Conservation (phyloP, 2,797 vertebrate genomes). For the Leptodactylus fallax region DNA sequence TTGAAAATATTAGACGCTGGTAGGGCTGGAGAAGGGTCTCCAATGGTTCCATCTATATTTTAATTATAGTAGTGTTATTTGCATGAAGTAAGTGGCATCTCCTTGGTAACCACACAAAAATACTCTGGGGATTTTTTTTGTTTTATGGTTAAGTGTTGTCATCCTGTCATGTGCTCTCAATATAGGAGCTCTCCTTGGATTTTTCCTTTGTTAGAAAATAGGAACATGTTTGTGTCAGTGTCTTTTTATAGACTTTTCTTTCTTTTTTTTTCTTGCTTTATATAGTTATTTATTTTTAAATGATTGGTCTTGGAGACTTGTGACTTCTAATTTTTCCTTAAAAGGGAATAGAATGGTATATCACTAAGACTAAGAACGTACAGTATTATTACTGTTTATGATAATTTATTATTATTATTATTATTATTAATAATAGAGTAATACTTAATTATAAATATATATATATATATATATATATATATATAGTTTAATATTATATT, state of each 20-base stretch:
- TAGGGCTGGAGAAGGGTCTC: conserved; percentile 6
- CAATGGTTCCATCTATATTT: conserved; percentile 33
- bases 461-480: no score
- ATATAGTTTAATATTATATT: no score
- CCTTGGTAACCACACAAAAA: conserved; percentile 48
- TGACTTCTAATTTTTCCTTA: not conserved
- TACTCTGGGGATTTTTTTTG: conserved; percentile 35
- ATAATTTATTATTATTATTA: not conserved
- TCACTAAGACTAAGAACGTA: not conserved
- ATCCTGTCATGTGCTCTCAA: conserved; percentile 6
- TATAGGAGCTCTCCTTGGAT: conserved; percentile 35
- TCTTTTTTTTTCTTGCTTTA: not conserved
- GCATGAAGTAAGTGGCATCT: conserved; percentile 40
- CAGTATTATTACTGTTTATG: not conserved
- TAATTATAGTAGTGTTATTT: conserved; percentile 48
- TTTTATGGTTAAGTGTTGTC: conserved; percentile 45
- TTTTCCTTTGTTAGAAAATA: conserved; percentile 28
- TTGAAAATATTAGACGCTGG: not conserved
- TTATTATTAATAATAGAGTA: no score
- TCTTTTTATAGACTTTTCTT: conserved; percentile 1
- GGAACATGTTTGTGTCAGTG: not conserved
- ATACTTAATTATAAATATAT: no score
- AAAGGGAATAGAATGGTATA: not conserved
- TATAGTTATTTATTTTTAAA: not conserved
- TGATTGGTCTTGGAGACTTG: not conserved